These are phyloP conservation scores for Stichopus horrens DNA, from an alignment of 53 echinoderm and acorn worm genomes.

Conservation along the genomic window DNA sequence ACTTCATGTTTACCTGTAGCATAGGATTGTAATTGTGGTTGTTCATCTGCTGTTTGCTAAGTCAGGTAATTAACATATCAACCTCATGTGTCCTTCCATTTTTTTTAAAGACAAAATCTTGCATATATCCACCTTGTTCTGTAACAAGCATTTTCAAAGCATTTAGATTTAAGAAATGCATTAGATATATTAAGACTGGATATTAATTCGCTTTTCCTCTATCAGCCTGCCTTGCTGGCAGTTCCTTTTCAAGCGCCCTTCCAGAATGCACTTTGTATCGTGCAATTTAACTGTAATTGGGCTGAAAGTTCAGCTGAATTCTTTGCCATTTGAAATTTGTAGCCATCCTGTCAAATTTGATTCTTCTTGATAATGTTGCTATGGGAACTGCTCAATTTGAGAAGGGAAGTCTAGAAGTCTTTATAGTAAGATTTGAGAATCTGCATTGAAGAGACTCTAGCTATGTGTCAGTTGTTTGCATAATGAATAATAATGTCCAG, in stretches of 20 bases:
- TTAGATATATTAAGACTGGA: not conserved
- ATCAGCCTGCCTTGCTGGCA: not conserved
- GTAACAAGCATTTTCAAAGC: not conserved
- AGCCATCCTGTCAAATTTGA: conserved; percentile 11
- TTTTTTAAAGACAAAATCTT: too few relatives aligned
- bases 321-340: conserved; percentile 10
- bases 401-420: not conserved
- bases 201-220: conserved; percentile 10
- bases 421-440: not conserved
- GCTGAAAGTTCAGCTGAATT: conserved; percentile 8
- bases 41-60: too few relatives aligned
- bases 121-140: too few relatives aligned
- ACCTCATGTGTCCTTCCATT: too few relatives aligned
- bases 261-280: not conserved
- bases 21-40: too few relatives aligned
- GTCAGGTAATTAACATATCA: too few relatives aligned
- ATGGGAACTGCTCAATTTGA: conserved; percentile 11
- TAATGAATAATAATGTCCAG: conserved; percentile 36
- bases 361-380: not conserved
- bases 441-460: not conserved
- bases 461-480: conserved; percentile 30
- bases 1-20: too few relatives aligned
- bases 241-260: not conserved
- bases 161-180: not conserved
- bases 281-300: conserved; percentile 8